Conservation (phyloP, 92 coral and sea anemone species). For the Palythoa heliodiscus region DNA sequence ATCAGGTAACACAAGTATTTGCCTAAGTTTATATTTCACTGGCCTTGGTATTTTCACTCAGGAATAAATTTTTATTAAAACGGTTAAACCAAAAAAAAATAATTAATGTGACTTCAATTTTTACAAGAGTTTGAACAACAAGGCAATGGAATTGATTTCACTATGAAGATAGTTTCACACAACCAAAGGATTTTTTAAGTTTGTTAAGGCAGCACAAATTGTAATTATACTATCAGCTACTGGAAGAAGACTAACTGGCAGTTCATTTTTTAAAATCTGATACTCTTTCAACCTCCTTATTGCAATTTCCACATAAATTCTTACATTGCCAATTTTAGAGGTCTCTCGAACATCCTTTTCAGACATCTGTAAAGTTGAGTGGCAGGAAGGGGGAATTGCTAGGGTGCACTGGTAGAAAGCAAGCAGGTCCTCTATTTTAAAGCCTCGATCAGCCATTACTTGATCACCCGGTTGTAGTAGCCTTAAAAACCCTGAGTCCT, state of each 20-base stretch:
- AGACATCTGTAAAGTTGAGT: slow-evolving; percentile 29
- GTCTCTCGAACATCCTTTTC: slow-evolving; percentile 27
- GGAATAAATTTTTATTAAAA: not conserved
- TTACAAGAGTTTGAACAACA: slow-evolving; percentile 10
- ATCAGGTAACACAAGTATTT: slow-evolving; percentile 5
- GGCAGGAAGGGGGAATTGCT: slow-evolving; percentile 40
- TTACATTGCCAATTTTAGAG: slow-evolving; percentile 14
- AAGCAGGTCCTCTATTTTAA: slow-evolving; percentile 24
- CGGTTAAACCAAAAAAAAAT: not conserved
- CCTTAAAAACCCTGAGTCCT: slow-evolving; percentile 32
- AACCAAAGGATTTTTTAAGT: slow-evolving; percentile 29
- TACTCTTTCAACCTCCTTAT: slow-evolving; percentile 51
- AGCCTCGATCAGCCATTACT: slow-evolving; percentile 47
- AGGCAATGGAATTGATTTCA: slow-evolving; percentile 1
- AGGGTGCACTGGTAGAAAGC: slow-evolving; percentile 35
- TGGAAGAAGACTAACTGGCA: slow-evolving; percentile 56
- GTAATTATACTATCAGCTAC: slow-evolving; percentile 61
- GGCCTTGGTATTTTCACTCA: not conserved
- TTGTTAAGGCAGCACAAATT: slow-evolving; percentile 47
- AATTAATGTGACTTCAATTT: slow-evolving; percentile 4
- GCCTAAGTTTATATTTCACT: not conserved
- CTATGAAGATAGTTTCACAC: not conserved
- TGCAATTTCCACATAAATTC: slow-evolving; percentile 22
- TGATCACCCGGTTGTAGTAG: slow-evolving; percentile 27
- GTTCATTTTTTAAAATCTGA: slow-evolving; percentile 49